phyloP scores from a whole-genome alignment of 2,797 vertebrate species.

The Lagodon rhomboides region DNA sequence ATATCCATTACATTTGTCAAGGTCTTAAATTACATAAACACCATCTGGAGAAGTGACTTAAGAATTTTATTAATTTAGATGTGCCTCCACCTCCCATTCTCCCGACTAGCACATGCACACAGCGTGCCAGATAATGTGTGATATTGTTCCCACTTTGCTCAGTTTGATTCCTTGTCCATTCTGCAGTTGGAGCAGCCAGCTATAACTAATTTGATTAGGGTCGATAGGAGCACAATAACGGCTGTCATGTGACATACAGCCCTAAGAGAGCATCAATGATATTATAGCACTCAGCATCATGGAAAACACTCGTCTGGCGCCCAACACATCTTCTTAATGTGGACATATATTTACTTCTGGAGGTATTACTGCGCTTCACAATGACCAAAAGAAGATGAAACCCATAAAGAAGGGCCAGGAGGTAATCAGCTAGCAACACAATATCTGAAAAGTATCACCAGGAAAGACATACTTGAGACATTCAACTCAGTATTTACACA shows the following conservation, averaged over 20 bases:
- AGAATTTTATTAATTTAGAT: constrained; percentile 71
- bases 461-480: background rate
- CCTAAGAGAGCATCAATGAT: constrained; percentile 51
- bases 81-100: constrained; percentile 23
- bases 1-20: constrained; percentile 70
- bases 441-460: constrained; percentile 46
- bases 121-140: constrained; percentile 54
- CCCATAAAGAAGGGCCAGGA: constrained; percentile 58
- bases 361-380: constrained; percentile 54
- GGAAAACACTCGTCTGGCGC: constrained; percentile 67
- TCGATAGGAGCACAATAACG: constrained; percentile 75
- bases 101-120: constrained; percentile 48
- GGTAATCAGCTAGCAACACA: constrained; percentile 61
- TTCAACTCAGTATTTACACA: constrained; percentile 28
- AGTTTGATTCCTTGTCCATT: constrained; percentile 63
- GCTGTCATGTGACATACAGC: constrained; percentile 58
- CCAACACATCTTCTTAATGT: constrained; percentile 76
- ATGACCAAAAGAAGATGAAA: constrained; percentile 69
- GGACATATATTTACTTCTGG: constrained; percentile 62
- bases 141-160: constrained; percentile 72
- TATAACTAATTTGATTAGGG: constrained; percentile 81
- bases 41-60: constrained; percentile 80
- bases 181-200: constrained; percentile 68
- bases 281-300: constrained; percentile 69
- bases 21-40: constrained; percentile 81